Base-by-base conservation (phyloP, 2,113 vertebrate species). In the Globicephala melas region DNA sequence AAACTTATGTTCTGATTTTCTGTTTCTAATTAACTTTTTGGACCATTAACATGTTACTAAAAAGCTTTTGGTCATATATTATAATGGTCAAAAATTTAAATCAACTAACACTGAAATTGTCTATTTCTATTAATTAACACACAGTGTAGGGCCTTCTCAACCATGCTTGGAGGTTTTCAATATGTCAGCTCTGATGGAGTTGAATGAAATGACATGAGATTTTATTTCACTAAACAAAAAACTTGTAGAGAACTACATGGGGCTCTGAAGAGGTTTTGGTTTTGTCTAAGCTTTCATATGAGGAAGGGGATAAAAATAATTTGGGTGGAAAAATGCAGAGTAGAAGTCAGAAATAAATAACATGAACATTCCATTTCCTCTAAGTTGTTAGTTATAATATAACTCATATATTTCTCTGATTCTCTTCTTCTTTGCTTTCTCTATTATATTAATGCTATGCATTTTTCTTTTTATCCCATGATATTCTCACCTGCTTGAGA, bases 181-280 rank as follows among this genome's bases (percentile, higher is more conserved):
- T 85, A 44, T 63, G 33, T 70, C 31, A 38, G 3, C 14, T 84
- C 5, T 63, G 3, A 50, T 58, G 10, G 25, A 58, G 1, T 33
- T 70, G 4, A 85, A 41, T 89, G 58, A 92, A 87, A 80, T 53
- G 12, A 28, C 5, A 31, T 79, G 11, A 91, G 23, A 21, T 65
- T 88, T 50, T 79, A 91, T 62, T 74, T 88, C 31, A 63, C 25
- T 77, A 20, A 94, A 58, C 13, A 68, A 77, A 88, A 28, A 88
- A 55, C 58, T 50, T 36, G 6, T 13, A 63, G 14, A 73, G 21
- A 3, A 77, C 23, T 70, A 15, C 36, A 28, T 33, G 28, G 76
- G 76, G 6, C 26, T 60, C 12, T 71, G 8, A 44, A 79, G 68
- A 84, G 2, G 0, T 26, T 70, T 55, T 41, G 36, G 12, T 25